These are phyloP conservation scores for Acanthurus lineatus DNA, from an alignment of 2,797 vertebrate species.

Conservation along the genomic window DNA sequence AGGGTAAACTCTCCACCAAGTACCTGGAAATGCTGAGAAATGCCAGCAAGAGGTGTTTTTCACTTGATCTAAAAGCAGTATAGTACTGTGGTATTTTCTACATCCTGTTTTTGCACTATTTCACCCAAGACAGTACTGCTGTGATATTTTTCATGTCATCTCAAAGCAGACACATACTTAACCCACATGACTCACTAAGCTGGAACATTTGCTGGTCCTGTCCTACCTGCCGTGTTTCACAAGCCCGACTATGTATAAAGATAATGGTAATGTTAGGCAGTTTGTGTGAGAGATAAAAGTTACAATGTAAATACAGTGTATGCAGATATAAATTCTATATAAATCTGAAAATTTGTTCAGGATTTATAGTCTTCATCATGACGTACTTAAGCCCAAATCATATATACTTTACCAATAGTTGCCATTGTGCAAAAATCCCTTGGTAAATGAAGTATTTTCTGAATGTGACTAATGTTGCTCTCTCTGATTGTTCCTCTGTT, in stretches of 20 bases:
- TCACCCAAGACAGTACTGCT: slow-evolving; percentile 24
- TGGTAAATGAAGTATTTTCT: background rate
- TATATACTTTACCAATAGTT: background rate
- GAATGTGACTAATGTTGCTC: background rate
- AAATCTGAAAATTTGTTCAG: background rate
- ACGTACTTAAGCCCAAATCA: background rate
- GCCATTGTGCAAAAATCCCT: no score
- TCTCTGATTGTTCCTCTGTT: background rate
- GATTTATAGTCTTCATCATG: background rate
- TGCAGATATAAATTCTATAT: background rate
- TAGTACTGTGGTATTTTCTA: slow-evolving; percentile 32
- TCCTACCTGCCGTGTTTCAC: slow-evolving; percentile 4
- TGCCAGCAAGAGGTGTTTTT: slow-evolving; percentile 42
- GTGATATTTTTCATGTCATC: slow-evolving; percentile 26
- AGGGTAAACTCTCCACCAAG: slow-evolving; percentile 38
- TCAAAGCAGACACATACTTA: slow-evolving; percentile 25
- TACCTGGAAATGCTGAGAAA: slow-evolving; percentile 39
- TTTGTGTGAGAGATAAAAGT: background rate
- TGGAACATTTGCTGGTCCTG: background rate
- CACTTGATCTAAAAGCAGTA: slow-evolving; percentile 48
- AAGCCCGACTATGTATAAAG: background rate
- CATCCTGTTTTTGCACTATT: slow-evolving; percentile 9
- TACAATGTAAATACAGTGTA: background rate
- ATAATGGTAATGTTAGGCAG: background rate
- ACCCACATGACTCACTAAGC: slow-evolving; percentile 23